Evolutionary conservation across 92 coral and sea anemone species (phyloP), one percentile per base, ranked within the genome.

Genomic region (Porites divaricata): DNA sequence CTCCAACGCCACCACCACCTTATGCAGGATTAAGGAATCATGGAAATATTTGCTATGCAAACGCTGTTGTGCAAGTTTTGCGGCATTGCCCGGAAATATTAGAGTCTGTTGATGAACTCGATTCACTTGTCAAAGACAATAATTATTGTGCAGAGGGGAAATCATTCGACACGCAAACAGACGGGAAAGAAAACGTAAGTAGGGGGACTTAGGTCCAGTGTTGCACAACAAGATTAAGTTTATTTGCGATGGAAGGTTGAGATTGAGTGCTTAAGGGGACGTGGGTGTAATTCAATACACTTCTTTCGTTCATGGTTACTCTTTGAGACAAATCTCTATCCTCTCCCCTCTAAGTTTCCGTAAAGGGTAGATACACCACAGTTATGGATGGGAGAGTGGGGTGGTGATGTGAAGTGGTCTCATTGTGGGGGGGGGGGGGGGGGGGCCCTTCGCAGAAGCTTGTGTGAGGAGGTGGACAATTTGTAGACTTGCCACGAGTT

Each of bases 11-110:
- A 19, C 96, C 99, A 13, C 90, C 88, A 28, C 93, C 98, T 16
- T 89, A 72, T 72, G 80, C 95, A 16, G 99, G 99, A 2, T 86
- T 97, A 21, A 76, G 75, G 59, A 97, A 97, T 63, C 90, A 85
- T 28, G 98, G 97, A 22, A 97, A 97, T 80, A 88, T 91, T 25
- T 97, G 99, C 89, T 97, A 91, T 66, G 97, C 98, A 21, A 97
- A 97, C 90, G 99, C 99, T 9, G 97, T 97, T 25, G 56, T 97
- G 63, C 99, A 97, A 81, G 99, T 97, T 51, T 86, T 97, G 76
- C 88, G 98, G 16, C 75, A 89, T 77, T 97, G 99, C 63, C 98
- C 99, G 0, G 98, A 94, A 11, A 93, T 97, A 83, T 74, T 75
- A 66, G 81, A 77, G 57, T 89, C 93, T 79, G 90, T 96, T 61